A percentile compares a stretch with the other conserved stretches of the same genome.
Conservation (phyloP, 2,888 invertebrate genomes). For the Epirrita christyi region DNA sequence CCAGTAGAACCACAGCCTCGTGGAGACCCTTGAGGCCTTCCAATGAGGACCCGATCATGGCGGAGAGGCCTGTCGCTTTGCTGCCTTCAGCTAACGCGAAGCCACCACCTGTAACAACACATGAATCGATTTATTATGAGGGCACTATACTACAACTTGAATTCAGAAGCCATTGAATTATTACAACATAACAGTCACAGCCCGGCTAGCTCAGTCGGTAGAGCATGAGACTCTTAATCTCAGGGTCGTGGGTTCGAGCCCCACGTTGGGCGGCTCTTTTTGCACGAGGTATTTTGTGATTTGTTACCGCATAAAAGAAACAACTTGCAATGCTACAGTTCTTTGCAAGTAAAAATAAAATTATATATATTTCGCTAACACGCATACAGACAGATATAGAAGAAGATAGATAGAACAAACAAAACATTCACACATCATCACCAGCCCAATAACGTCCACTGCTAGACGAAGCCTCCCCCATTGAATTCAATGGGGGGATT, state of each 20-base stretch:
- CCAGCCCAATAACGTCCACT: too few relatives aligned
- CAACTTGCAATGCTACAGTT: too few relatives aligned
- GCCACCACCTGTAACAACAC: conserved; percentile 87
- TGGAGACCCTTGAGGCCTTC: conserved; percentile 87
- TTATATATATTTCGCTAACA: too few relatives aligned
- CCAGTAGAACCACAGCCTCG: conserved; percentile 87
- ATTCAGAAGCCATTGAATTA: not conserved
- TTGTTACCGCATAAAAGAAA: too few relatives aligned
- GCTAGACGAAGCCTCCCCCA: too few relatives aligned
- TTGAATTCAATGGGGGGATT: too few relatives aligned
- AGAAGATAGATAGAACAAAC: too few relatives aligned
- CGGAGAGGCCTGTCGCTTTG: conserved; percentile 90
- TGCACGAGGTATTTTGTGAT: conserved; percentile 42
- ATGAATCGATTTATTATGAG: too few relatives aligned
- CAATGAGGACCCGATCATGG: conserved; percentile 89
- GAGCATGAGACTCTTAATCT: conserved; percentile 86
- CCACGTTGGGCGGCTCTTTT: conserved; percentile 82
- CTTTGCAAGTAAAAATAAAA: too few relatives aligned
- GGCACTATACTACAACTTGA: too few relatives aligned
- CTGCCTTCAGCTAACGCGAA: conserved; percentile 96
- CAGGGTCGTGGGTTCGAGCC: conserved; percentile 86
- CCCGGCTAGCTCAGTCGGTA: conserved; percentile 83
- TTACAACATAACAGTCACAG: conserved; percentile 77
- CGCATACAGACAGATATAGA: too few relatives aligned
- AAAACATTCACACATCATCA: too few relatives aligned